Conservation (phyloP, 2,113 vertebrate species). For the Hemibagrus wyckioides region DNA sequence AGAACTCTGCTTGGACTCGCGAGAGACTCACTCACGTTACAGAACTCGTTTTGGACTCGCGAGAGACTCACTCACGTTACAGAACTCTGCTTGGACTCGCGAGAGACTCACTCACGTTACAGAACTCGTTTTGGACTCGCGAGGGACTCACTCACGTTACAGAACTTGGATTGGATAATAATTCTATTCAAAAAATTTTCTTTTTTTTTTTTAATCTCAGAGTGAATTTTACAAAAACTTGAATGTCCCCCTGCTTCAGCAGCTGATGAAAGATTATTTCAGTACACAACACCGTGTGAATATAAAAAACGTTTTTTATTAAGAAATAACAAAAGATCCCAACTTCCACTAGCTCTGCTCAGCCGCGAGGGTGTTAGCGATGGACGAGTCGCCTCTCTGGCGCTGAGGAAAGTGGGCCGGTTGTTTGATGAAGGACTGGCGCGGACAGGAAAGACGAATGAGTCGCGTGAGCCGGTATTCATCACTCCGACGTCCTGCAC, state of each 20-base stretch:
- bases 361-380: not conserved
- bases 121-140: too few species aligned
- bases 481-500: slow-evolving; percentile 74
- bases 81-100: too few species aligned
- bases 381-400: slow-evolving; percentile 24
- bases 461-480: slow-evolving; percentile 76
- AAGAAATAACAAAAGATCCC: not conserved
- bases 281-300: not conserved
- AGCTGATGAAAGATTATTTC: not conserved
- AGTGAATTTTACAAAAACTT: too few species aligned
- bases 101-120: too few species aligned
- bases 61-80: not conserved
- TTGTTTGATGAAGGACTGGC: slow-evolving; percentile 62
- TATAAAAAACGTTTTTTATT: not conserved
- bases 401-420: slow-evolving; percentile 38
- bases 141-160: not conserved
- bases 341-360: not conserved
- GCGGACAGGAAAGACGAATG: slow-evolving; percentile 74
- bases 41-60: too few species aligned
- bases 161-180: not conserved
- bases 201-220: too few species aligned
- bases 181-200: not conserved
- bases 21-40: too few species aligned
- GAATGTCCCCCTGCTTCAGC: not conserved
- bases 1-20: too few species aligned